Evolutionary conservation across 2,888 invertebrate species (phyloP), one percentile per base, ranked within the genome.

Genomic region (Pantelozetes paolii): DNA sequence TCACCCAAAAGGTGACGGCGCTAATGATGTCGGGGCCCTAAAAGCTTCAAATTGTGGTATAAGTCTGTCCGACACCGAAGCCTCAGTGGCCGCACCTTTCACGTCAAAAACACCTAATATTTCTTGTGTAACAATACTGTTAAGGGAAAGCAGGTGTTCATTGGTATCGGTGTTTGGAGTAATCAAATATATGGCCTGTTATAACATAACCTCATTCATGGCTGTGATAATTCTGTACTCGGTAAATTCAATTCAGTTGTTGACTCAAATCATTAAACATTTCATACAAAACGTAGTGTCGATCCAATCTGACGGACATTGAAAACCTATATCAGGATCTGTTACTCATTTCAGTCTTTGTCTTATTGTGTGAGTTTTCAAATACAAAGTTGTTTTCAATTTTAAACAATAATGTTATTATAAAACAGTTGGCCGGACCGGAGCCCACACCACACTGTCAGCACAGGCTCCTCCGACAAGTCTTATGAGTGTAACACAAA

Each of bases 141-240:
- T 82, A 42, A 70, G 77, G 73, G 84, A 85, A 78, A 84, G 84
- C 2, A 86, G 94, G 9, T 90, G 91, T 79, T 92, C 94, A 0
- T 84, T 94, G 77, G 91, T 92, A 76, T 94, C 94, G 0, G 92
- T 91, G 57, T 93, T 93, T 83, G 91, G 92, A 5, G 89, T 92
- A 74, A 92, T 94, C 84, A 93, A 93, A 81, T 94, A 90, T 82
- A 94, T 94, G 91, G 91, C 92, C 73, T 86, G 90, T 78, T 94
- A 93, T 83, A 92, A 92, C 74, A 85, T 95, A 42, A 92, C 92
- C 71, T 94, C 95, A 84, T 95, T 86, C 79, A 79, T 83, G 6
- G 83, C 86, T 50, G 85, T 86, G 32, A 81, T 85, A 76, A 81
- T 86, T 48, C 80, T 86, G 1, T 86, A 86, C 79, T 83, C 82